These are phyloP conservation scores for Calameuta pallipes DNA, from an alignment of 2,888 invertebrate genomes.

Conservation along the genomic window DNA sequence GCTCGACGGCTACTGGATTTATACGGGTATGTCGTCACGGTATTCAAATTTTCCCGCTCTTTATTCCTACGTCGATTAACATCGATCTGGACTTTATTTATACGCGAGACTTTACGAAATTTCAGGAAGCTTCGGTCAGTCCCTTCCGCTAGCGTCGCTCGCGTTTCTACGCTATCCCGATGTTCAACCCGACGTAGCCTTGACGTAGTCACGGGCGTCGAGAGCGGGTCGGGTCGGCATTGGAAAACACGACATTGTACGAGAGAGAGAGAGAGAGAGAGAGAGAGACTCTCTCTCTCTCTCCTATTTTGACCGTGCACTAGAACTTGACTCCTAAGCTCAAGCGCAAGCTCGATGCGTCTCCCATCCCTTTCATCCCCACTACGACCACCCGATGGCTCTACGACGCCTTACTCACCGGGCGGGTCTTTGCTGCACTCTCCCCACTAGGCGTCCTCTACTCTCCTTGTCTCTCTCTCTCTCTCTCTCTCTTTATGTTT, in stretches of 20 bases:
- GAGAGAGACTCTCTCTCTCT: conserved; percentile 15
- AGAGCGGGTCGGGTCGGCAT: conserved; percentile 4
- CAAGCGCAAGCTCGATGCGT: conserved; percentile 33
- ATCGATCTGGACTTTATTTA: too few species aligned
- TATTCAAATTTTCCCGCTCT: too few species aligned
- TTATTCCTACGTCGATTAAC: too few species aligned
- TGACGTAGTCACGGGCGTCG: neutral
- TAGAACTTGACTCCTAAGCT: conserved; percentile 53
- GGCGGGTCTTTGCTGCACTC: conserved; percentile 7
- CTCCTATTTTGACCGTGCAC: conserved; percentile 44
- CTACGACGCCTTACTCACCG: conserved; percentile 1
- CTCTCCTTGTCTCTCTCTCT: neutral
- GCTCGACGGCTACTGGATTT: too few species aligned
- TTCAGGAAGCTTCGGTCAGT: too few species aligned
- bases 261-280: conserved; percentile 7
- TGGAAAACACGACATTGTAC: neutral
- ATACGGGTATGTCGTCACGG: too few species aligned
- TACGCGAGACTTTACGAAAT: too few species aligned
- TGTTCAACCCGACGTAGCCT: neutral
- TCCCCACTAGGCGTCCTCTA: conserved; percentile 26
- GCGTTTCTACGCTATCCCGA: too few species aligned
- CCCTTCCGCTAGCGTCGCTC: too few species aligned
- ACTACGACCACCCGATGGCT: conserved; percentile 10
- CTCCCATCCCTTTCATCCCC: conserved; percentile 19
- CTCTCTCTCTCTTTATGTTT: neutral